Conservation (phyloP, 2,797 vertebrate species). For the Poeciliopsis gracilis region DNA sequence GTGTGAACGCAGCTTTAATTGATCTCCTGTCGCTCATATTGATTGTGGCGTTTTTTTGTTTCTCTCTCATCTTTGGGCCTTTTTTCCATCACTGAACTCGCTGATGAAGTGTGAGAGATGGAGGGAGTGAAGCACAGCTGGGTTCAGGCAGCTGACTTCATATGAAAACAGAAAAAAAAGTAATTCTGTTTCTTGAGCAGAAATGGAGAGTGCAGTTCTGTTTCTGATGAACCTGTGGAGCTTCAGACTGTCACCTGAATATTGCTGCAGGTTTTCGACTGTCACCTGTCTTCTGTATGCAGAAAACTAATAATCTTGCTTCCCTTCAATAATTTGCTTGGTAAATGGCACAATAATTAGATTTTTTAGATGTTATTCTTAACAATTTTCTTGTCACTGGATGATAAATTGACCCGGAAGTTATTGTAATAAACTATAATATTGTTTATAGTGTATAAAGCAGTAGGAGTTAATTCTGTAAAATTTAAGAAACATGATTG, state of each 20-base stretch:
- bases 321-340: not conserved
- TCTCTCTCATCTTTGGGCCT: conserved; percentile 25
- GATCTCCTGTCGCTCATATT: conserved; percentile 33
- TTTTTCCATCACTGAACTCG: conserved; percentile 46
- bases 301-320: not conserved
- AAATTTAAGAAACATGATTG: not conserved
- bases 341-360: not conserved
- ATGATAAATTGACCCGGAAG: too few species aligned
- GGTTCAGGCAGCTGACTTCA: conserved; percentile 31
- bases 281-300: not conserved
- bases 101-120: not conserved
- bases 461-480: not conserved
- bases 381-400: too few species aligned
- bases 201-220: conserved; percentile 12
- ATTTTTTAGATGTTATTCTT: not conserved
- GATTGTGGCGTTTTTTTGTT: conserved; percentile 44
- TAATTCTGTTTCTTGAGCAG: conserved; percentile 18
- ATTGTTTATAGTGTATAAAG: too few species aligned
- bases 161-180: not conserved
- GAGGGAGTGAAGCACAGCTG: conserved; percentile 40
- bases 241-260: not conserved
- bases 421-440: too few species aligned
- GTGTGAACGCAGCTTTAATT: conserved; percentile 31
- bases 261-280: not conserved
- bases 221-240: not conserved